These are phyloP conservation scores for Syncerus caffer DNA, from an alignment of 2,797 vertebrate genomes.

Conservation along the genomic window DNA sequence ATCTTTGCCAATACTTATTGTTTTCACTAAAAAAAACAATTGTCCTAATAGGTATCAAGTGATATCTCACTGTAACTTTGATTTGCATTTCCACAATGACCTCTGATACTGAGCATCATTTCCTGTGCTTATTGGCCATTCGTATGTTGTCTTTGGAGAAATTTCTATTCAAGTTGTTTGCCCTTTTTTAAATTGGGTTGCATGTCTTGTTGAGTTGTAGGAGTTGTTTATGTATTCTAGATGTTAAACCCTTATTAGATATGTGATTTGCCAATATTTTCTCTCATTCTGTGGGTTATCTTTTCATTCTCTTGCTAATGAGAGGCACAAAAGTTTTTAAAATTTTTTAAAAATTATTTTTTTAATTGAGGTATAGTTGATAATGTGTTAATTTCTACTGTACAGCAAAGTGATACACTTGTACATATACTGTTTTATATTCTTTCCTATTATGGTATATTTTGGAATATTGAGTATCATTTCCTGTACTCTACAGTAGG, in stretches of 20 bases:
- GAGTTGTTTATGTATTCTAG: not conserved
- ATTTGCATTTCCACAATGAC: not conserved
- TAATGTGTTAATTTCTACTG: not conserved
- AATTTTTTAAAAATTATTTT: not conserved
- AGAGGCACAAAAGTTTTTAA: not conserved
- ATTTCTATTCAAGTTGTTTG: not conserved
- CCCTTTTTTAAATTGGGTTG: conserved; percentile 11
- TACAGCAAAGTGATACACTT: not conserved
- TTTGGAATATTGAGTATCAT: not conserved
- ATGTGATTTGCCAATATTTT: not conserved
- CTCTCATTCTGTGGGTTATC: not conserved
- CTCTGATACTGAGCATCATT: not conserved
- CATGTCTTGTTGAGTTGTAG: conserved; percentile 16
- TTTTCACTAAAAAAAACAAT: not conserved
- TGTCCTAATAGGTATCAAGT: not conserved
- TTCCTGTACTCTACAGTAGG: not conserved
- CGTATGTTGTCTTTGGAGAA: not conserved
- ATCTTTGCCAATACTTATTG: not conserved
- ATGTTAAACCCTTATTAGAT: not conserved
- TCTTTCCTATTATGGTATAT: not conserved
- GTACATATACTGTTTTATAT: not conserved
- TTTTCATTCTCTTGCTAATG: not conserved
- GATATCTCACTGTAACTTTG: not conserved
- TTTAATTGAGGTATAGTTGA: not conserved
- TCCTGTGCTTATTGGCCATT: not conserved